Conservation (phyloP, 2,888 invertebrate species). For the Seira musarum region DNA sequence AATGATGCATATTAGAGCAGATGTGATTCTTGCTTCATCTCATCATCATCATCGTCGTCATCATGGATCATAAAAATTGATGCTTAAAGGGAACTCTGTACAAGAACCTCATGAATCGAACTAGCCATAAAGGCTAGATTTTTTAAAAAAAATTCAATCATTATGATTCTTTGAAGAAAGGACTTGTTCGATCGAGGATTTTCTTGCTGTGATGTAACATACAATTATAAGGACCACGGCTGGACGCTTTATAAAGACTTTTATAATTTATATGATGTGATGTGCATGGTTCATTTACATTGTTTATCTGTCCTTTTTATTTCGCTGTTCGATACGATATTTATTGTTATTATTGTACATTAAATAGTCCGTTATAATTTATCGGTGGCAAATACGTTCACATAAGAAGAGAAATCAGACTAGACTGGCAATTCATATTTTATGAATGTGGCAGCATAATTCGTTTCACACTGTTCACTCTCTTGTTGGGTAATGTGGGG, state of each 20-base stretch:
- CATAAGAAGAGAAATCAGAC: slow-evolving; percentile 3
- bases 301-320: slow-evolving; percentile 11
- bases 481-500: background rate
- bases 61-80: slow-evolving; percentile 16
- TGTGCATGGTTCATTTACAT: slow-evolving; percentile 14
- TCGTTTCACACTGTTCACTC: slow-evolving; percentile 4
- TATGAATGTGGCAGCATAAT: slow-evolving; percentile 23
- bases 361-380: slow-evolving; percentile 48
- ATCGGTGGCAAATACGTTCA: slow-evolving; percentile 44
- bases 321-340: slow-evolving; percentile 14
- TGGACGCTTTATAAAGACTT: background rate
- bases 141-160: background rate
- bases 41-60: background rate
- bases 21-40: slow-evolving; percentile 4
- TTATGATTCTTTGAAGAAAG: background rate
- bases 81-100: slow-evolving; percentile 6
- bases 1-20: slow-evolving; percentile 11
- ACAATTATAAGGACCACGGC: slow-evolving; percentile 19
- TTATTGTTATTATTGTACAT: slow-evolving; percentile 35
- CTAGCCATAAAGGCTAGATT: background rate
- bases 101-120: slow-evolving; percentile 5
- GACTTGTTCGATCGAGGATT: background rate
- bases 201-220: background rate
- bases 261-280: slow-evolving; percentile 8
- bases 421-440: slow-evolving; percentile 23